Percentiles rank a stretch among this genome's conserved stretches.
Evolutionary conservation across 2,888 invertebrate species (phyloP).

Genomic region (Conus canariensis): DNA sequence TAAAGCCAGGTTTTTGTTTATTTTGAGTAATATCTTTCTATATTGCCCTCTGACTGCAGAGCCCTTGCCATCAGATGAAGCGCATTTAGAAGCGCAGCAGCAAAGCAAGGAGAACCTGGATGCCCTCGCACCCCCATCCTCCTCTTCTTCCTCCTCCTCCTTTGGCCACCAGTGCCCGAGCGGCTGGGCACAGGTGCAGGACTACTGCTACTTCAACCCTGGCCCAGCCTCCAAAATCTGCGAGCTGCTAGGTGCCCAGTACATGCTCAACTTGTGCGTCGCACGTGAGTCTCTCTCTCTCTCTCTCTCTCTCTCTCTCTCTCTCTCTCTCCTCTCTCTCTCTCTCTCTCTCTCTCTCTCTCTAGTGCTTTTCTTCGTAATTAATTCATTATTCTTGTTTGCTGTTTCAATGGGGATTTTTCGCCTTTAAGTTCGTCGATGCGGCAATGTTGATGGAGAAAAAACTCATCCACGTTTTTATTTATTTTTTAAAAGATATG

Average conservation of each 20-base stretch:
- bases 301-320: not conserved
- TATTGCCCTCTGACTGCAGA: not conserved
- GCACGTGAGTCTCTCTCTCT: not conserved
- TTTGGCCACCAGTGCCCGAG: not conserved
- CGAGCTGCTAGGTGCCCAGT: conserved; percentile 4
- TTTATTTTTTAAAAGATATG: no score
- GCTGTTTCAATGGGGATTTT: no score
- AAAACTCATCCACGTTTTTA: no score
- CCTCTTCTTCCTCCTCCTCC: not conserved
- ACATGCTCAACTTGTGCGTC: not conserved
- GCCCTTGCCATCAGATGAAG: not conserved
- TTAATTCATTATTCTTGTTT: no score
- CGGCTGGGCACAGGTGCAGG: not conserved
- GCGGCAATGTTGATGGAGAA: no score
- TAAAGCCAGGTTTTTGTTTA: no score
- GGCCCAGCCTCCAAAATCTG: conserved; percentile 2
- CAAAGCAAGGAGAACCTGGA: not conserved
- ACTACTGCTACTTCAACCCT: conserved; percentile 21
- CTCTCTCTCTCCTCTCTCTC: not conserved
- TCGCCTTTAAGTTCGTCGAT: no score
- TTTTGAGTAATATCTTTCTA: not conserved
- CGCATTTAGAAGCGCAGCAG: not conserved
- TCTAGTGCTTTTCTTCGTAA: not conserved
- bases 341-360: not conserved
- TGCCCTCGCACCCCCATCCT: not conserved